A percentile compares a stretch with the other conserved stretches of the same genome.
Conservation (phyloP, 2,797 vertebrate genomes). For the Sarcophilus harrisii region DNA sequence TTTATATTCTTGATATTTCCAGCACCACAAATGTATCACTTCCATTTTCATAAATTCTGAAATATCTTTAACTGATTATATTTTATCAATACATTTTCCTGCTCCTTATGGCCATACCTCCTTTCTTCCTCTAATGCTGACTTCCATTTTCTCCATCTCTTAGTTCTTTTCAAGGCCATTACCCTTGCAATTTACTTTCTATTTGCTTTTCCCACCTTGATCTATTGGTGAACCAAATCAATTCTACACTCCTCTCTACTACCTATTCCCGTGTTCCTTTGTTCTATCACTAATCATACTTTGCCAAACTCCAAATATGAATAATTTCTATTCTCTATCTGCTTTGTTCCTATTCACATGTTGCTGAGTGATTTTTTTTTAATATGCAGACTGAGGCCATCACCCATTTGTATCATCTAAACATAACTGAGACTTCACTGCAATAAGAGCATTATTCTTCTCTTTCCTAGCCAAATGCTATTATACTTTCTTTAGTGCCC, state of each 20-base stretch:
- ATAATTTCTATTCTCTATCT: not conserved
- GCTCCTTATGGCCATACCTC: not conserved
- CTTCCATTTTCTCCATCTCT: not conserved
- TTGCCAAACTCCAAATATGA: not conserved
- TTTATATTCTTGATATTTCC: not conserved
- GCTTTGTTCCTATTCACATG: not conserved
- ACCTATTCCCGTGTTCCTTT: not conserved
- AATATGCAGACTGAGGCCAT: not conserved
- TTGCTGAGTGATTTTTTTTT: not conserved
- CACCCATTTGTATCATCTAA: not conserved
- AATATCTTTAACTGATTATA: not conserved
- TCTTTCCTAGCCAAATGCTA: not conserved
- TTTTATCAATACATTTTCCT: not conserved
- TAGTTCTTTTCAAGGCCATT: not conserved
- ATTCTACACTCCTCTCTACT: not conserved
- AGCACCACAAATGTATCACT: not conserved
- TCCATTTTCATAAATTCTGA: not conserved
- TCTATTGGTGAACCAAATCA: not conserved
- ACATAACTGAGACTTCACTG: not conserved
- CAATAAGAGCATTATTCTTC: not conserved
- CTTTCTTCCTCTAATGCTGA: not conserved
- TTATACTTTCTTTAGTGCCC: not conserved
- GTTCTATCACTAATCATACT: not conserved
- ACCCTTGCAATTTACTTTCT: not conserved
- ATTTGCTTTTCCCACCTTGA: not conserved